Percentiles rank a stretch among this genome's conserved stretches.
Conservation (phyloP, 2,888 invertebrate species). For the Chalcis sispes region DNA sequence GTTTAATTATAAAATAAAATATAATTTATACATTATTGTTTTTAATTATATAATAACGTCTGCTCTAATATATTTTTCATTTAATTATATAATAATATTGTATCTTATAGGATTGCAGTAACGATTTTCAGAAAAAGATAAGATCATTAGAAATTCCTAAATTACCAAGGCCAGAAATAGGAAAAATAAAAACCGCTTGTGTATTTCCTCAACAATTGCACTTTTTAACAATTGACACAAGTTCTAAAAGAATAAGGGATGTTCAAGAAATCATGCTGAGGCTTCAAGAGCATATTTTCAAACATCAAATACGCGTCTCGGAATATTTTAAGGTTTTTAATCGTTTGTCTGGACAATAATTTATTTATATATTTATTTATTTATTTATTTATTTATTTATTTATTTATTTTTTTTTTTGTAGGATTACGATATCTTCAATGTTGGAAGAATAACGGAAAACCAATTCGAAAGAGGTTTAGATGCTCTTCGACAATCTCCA, state of each 20-base stretch:
- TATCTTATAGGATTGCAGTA: constrained; percentile 63
- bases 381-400: background rate
- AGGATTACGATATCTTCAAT: constrained; percentile 84
- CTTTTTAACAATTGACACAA: constrained; percentile 44
- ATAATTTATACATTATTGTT: background rate
- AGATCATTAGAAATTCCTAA: constrained; percentile 84
- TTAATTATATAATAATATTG: background rate
- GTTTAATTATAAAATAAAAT: background rate
- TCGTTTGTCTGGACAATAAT: too few relatives aligned
- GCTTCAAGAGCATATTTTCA: constrained; percentile 82
- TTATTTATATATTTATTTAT: background rate
- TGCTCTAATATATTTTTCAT: background rate
- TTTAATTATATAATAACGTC: background rate
- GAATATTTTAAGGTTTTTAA: background rate
- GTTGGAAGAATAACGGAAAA: constrained; percentile 83
- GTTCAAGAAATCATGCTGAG: constrained; percentile 78
- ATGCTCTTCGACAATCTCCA: constrained; percentile 81
- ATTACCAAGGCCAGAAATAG: constrained; percentile 82
- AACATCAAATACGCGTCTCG: constrained; percentile 71
- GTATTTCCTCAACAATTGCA: constrained; percentile 51
- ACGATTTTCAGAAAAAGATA: constrained; percentile 81
- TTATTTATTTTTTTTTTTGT: constrained; percentile 1
- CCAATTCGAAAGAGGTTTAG: constrained; percentile 85
- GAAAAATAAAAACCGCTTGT: constrained; percentile 75
- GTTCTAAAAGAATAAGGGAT: constrained; percentile 37